A percentile compares a stretch with the other conserved stretches of the same genome.
These are phyloP conservation scores for Nothobranchius kuhntae DNA, from an alignment of 2,113 vertebrate species.

Conservation along the genomic window DNA sequence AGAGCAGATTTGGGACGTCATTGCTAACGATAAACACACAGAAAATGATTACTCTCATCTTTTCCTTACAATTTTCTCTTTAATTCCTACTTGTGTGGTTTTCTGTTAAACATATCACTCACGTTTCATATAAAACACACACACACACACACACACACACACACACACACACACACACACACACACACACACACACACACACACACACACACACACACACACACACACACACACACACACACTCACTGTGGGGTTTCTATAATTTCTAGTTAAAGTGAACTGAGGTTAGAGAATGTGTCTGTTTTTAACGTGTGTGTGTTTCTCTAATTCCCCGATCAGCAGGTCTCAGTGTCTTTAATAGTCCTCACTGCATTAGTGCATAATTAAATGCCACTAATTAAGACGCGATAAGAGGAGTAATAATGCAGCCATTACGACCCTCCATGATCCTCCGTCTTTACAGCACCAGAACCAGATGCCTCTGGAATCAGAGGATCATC, in stretches of 20 bases:
- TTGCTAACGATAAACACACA: slow-evolving; percentile 67
- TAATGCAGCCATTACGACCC: slow-evolving; percentile 74
- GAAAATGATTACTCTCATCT: slow-evolving; percentile 25
- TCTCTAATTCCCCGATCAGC: slow-evolving; percentile 74
- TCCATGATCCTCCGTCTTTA: slow-evolving; percentile 67
- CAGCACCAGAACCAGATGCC: slow-evolving; percentile 55
- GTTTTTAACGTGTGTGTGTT: slow-evolving; percentile 33
- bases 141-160: slow-evolving; percentile 6
- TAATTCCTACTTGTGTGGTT: background rate
- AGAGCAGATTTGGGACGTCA: slow-evolving; percentile 74
- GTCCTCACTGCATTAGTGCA: slow-evolving; percentile 68
- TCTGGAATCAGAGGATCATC: slow-evolving; percentile 65
- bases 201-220: no score
- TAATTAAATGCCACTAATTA: slow-evolving; percentile 79
- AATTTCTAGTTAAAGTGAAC: slow-evolving; percentile 66
- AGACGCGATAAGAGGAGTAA: slow-evolving; percentile 75
- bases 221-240: slow-evolving; percentile 38
- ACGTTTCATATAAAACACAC: slow-evolving; percentile 4
- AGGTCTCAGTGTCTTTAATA: slow-evolving; percentile 75
- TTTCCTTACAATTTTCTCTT: slow-evolving; percentile 25
- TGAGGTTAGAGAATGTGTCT: slow-evolving; percentile 40
- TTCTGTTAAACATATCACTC: background rate
- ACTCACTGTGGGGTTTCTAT: slow-evolving; percentile 64
- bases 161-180: no score
- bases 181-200: no score